A percentile compares a stretch with the other conserved stretches of the same genome.
phyloP scores from a whole-genome alignment of 2,113 vertebrate species.

The Tachuris rubrigastra region DNA sequence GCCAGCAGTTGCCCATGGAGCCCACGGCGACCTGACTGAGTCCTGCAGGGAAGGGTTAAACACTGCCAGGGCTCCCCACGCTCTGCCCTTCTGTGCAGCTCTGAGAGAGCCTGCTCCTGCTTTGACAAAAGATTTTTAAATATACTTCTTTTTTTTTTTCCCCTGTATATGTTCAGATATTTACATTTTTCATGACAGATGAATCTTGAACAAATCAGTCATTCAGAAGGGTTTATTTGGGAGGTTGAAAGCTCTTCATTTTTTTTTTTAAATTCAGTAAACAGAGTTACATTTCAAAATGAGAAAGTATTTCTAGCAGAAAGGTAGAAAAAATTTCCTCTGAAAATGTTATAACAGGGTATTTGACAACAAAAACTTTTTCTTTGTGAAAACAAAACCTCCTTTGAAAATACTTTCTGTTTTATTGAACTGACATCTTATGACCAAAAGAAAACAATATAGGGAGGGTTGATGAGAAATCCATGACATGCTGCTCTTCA shows the following conservation, averaged over 20 bases:
- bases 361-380: neutral
- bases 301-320: neutral
- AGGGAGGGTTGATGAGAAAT: neutral
- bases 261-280: neutral
- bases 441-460: neutral
- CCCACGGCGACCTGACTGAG: too few relatives aligned
- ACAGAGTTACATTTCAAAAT: neutral
- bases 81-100: neutral
- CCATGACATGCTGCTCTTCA: neutral
- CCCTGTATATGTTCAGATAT: neutral
- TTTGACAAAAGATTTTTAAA: neutral
- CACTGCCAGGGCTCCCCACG: neutral
- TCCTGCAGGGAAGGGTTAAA: neutral
- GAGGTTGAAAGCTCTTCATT: neutral
- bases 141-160: too few relatives aligned
- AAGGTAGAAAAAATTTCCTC: neutral
- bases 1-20: accelerated
- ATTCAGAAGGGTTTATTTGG: neutral
- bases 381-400: neutral
- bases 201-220: neutral
- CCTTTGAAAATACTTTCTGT: neutral
- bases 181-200: neutral
- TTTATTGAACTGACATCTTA: neutral
- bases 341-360: neutral
- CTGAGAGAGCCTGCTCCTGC: neutral